Conservation (phyloP, 2,797 vertebrate species). For the Harpagifer antarcticus region DNA sequence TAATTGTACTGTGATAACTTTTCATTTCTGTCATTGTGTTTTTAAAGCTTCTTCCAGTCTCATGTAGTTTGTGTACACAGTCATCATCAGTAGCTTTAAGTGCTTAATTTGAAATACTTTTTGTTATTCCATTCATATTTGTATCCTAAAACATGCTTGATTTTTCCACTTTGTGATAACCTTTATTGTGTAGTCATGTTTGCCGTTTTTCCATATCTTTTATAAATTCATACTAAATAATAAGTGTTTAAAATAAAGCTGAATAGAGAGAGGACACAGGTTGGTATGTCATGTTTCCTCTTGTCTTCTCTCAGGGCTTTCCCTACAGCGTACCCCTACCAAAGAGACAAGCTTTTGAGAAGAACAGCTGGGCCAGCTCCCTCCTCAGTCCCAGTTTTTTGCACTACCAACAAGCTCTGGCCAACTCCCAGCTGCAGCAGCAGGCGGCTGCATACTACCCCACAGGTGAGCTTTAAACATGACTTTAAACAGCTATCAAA, state of each 20-base stretch:
- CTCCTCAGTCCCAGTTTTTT: constrained; percentile 94
- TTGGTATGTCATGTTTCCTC: constrained; percentile 40
- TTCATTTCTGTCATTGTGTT: constrained; percentile 80
- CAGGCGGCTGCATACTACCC: constrained; percentile 80
- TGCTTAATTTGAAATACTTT: constrained; percentile 58
- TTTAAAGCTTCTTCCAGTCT: constrained; percentile 73
- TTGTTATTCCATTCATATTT: constrained; percentile 61
- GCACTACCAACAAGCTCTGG: constrained; percentile 97
- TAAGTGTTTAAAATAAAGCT: constrained; percentile 30
- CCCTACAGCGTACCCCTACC: constrained; percentile 93
- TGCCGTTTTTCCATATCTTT: constrained; percentile 35
- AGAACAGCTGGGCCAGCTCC: constrained; percentile 91
- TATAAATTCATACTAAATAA: constrained; percentile 37
- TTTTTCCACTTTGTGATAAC: constrained; percentile 57
- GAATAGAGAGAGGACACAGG: constrained; percentile 6
- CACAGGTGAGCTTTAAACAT: constrained; percentile 62
- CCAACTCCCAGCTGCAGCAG: constrained; percentile 93
- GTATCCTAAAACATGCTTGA: constrained; percentile 58
- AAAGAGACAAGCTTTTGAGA: constrained; percentile 98
- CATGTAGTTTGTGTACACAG: constrained; percentile 72
- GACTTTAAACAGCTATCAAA: neutral
- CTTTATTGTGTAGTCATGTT: constrained; percentile 56
- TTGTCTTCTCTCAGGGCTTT: constrained; percentile 87
- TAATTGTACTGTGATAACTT: constrained; percentile 89
- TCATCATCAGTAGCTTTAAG: constrained; percentile 65